These are phyloP conservation scores for Rhombomys opimus DNA, from an alignment of 2,113 vertebrate species.

Conservation along the genomic window DNA sequence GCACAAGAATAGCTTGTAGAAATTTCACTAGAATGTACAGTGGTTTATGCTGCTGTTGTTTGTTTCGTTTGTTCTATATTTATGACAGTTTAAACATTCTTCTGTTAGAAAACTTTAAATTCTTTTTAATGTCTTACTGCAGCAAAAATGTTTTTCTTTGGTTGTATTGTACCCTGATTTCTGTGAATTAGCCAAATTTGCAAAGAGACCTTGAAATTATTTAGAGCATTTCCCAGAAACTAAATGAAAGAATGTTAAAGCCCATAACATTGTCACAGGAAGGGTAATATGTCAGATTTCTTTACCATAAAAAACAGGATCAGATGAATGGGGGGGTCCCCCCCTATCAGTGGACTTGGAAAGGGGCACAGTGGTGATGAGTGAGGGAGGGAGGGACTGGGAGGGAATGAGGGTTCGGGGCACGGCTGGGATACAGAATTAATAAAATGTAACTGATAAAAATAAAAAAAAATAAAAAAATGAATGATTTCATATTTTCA, in stretches of 20 bases:
- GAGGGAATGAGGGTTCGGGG: no score
- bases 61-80: constrained; percentile 50
- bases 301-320: background rate
- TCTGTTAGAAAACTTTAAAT: constrained; percentile 75
- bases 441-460: no score
- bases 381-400: no score
- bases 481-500: constrained; percentile 48
- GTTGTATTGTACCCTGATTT: constrained; percentile 44
- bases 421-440: no score
- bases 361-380: no score
- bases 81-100: constrained; percentile 82
- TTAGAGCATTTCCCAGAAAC: constrained; percentile 67
- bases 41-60: background rate
- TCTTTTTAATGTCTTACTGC: constrained; percentile 78
- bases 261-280: constrained; percentile 45
- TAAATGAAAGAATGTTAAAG: constrained; percentile 80
- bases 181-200: constrained; percentile 74
- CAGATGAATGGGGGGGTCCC: no score
- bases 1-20: constrained; percentile 62
- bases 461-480: no score
- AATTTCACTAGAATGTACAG: constrained; percentile 66
- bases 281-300: constrained; percentile 14
- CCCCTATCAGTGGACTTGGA: no score
- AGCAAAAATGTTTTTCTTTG: constrained; percentile 76
- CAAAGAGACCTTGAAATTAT: constrained; percentile 76